Conservation (phyloP, 2,888 invertebrate species). For the Darwinula stevensoni region DNA sequence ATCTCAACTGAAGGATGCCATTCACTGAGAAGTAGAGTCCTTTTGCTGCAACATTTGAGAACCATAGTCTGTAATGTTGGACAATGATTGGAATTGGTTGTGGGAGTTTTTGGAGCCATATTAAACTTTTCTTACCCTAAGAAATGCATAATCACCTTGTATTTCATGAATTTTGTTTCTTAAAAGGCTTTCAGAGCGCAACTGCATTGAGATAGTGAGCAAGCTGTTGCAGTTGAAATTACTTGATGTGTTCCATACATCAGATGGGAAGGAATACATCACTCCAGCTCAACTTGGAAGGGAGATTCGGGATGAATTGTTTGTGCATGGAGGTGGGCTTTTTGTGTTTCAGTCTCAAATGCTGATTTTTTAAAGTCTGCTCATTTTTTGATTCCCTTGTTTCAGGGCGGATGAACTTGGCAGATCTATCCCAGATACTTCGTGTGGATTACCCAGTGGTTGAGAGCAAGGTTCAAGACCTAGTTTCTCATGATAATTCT, state of each 20-base stretch:
- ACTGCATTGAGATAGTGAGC: conserved; percentile 82
- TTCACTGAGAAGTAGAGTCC: too few relatives aligned
- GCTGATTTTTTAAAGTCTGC: background rate
- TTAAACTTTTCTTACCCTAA: too few relatives aligned
- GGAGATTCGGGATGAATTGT: conserved; percentile 72
- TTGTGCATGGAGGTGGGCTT: conserved; percentile 35
- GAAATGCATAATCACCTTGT: too few relatives aligned
- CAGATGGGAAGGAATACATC: conserved; percentile 88
- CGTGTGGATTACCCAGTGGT: conserved; percentile 65
- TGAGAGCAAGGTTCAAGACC: conserved; percentile 31
- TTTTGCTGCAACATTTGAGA: too few relatives aligned
- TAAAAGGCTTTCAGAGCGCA: conserved; percentile 65
- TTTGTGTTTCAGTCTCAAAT: too few relatives aligned
- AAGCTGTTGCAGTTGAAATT: conserved; percentile 51
- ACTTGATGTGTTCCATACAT: conserved; percentile 71
- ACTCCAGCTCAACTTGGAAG: conserved; percentile 63
- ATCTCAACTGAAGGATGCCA: too few relatives aligned
- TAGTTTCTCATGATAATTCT: conserved; percentile 32
- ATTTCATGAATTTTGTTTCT: conserved; percentile 6
- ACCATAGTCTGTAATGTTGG: too few relatives aligned
- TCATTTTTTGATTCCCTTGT: background rate
- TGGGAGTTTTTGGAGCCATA: too few relatives aligned
- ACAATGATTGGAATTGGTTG: too few relatives aligned
- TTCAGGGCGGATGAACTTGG: conserved; percentile 37
- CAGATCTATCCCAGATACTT: conserved; percentile 54